Percentiles rank a stretch among this genome's conserved stretches.
phyloP scores from a whole-genome alignment of 2,888 invertebrate genomes.

The Calameuta filiformis region DNA sequence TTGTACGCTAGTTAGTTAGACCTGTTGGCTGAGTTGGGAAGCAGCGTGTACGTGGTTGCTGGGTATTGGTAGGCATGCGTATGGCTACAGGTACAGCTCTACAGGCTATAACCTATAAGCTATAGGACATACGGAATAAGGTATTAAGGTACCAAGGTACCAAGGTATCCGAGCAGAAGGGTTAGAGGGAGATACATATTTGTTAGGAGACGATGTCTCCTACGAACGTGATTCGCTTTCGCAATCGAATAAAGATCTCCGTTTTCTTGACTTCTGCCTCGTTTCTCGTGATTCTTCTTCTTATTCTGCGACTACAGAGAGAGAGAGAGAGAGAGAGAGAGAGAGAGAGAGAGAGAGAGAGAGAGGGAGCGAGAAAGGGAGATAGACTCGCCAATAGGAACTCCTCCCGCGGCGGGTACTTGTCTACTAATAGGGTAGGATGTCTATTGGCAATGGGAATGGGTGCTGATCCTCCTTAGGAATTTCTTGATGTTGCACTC shows the following conservation, averaged over 20 bases:
- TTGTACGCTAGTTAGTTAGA: conserved; percentile 56
- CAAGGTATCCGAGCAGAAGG: conserved; percentile 7
- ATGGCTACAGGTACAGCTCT: not conserved
- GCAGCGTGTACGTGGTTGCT: conserved; percentile 12
- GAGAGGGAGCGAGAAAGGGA: too few relatives aligned
- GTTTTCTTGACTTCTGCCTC: conserved; percentile 41
- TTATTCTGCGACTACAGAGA: not conserved
- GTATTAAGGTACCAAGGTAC: not conserved
- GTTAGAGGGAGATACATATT: conserved; percentile 56
- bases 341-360: too few relatives aligned
- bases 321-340: too few relatives aligned
- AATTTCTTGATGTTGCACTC: not conserved
- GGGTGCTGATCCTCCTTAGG: not conserved
- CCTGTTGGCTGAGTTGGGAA: conserved; percentile 41
- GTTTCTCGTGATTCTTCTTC: not conserved
- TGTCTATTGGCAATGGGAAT: not conserved
- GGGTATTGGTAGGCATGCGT: conserved; percentile 25
- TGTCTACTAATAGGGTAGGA: not conserved
- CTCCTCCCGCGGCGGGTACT: not conserved
- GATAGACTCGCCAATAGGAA: not conserved
- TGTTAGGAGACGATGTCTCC: conserved; percentile 61
- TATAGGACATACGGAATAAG: not conserved
- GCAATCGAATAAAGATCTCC: conserved; percentile 63
- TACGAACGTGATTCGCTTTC: conserved; percentile 62
- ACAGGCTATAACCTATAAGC: not conserved